A percentile compares a stretch with the other conserved stretches of the same genome.
phyloP scores from a whole-genome alignment of 2,113 vertebrate species.

The Meles meles region DNA sequence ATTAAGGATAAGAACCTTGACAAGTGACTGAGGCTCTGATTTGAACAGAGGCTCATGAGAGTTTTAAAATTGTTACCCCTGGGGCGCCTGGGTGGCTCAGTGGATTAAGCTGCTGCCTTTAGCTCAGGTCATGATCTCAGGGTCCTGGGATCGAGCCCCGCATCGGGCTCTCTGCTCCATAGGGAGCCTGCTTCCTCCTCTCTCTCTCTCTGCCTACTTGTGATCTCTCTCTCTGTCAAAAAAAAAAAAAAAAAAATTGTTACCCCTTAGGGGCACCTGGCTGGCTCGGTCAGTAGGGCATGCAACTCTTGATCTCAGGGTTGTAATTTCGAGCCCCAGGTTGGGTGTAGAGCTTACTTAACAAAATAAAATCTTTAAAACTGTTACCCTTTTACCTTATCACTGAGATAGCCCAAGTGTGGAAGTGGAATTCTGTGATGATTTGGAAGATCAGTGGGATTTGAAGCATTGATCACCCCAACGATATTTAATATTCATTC shows the following conservation, averaged over 20 bases:
- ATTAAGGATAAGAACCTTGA: not conserved
- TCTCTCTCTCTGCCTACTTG: too few species aligned
- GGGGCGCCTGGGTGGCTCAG: not conserved
- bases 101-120: too few species aligned
- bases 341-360: not conserved
- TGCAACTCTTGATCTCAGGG: not conserved
- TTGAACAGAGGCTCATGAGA: not conserved
- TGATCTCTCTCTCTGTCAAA: too few species aligned
- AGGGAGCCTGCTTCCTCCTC: too few species aligned
- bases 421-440: not conserved
- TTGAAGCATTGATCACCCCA: not conserved
- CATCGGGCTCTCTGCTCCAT: too few species aligned
- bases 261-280: not conserved
- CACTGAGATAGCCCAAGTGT: not conserved
- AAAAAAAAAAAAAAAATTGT: too few species aligned
- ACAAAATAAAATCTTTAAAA: not conserved
- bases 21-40: not conserved
- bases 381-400: not conserved
- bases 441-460: not conserved
- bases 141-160: too few species aligned
- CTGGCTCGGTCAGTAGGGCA: not conserved
- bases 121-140: too few species aligned
- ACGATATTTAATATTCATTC: not conserved
- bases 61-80: not conserved
- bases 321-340: not conserved